These are phyloP conservation scores for Cataglyphis albicans DNA, from an alignment of 2,888 invertebrate genomes.

Conservation along the genomic window DNA sequence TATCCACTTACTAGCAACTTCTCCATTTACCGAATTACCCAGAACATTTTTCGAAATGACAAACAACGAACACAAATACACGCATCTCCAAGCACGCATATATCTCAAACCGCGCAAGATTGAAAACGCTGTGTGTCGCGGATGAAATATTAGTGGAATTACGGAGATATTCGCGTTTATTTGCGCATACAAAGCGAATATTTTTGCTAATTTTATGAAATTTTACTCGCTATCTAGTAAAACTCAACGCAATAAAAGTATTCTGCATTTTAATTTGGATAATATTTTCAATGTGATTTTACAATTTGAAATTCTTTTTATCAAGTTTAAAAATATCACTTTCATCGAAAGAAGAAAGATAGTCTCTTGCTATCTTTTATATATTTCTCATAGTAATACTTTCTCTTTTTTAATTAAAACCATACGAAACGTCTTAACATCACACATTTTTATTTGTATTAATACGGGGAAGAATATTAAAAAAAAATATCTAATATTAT, in stretches of 20 bases:
- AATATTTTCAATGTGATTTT: neutral
- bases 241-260: neutral
- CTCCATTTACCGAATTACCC: constrained; percentile 26
- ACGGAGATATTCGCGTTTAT: neutral
- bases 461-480: too few relatives aligned
- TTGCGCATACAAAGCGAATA: constrained; percentile 20
- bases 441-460: neutral
- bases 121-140: neutral
- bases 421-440: neutral
- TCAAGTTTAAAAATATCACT: neutral
- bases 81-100: neutral
- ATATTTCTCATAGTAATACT: neutral
- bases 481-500: neutral
- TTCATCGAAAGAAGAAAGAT: neutral
- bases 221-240: neutral
- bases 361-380: neutral
- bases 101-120: neutral
- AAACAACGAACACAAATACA: constrained; percentile 3
- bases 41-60: constrained; percentile 10
- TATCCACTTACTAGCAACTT: neutral
- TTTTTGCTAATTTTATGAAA: constrained; percentile 3
- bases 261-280: neutral
- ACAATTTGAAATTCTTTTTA: neutral
- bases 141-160: constrained; percentile 25
- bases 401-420: neutral